These are phyloP conservation scores for Rhingia campestris DNA, from an alignment of 2,888 invertebrate genomes.

Conservation along the genomic window DNA sequence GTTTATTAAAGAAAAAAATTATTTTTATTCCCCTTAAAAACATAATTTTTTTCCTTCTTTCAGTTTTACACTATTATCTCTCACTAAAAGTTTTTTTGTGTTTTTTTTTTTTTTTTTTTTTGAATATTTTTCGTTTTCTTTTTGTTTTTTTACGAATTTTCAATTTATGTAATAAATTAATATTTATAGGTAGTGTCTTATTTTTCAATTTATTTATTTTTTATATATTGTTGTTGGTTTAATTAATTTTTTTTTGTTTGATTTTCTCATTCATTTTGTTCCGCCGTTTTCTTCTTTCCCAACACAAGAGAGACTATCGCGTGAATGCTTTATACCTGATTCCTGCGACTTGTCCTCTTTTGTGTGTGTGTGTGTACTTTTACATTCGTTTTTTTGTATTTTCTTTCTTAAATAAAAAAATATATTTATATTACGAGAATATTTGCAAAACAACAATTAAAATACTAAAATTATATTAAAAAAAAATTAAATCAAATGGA, in stretches of 20 bases:
- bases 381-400: slow-evolving; percentile 54
- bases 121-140: neutral
- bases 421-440: slow-evolving; percentile 71
- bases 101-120: slow-evolving; percentile 11
- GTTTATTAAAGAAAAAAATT: slow-evolving; percentile 72
- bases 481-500: slow-evolving; percentile 23
- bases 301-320: slow-evolving; percentile 54
- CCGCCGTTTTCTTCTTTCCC: slow-evolving; percentile 10
- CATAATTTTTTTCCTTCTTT: slow-evolving; percentile 60
- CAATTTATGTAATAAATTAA: slow-evolving; percentile 71
- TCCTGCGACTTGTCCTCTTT: slow-evolving; percentile 26
- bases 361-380: slow-evolving; percentile 15
- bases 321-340: slow-evolving; percentile 31
- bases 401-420: slow-evolving; percentile 64
- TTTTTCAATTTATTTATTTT: slow-evolving; percentile 14
- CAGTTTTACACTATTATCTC: slow-evolving; percentile 66
- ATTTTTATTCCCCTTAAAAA: slow-evolving; percentile 73
- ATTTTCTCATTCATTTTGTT: slow-evolving; percentile 14
- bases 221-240: slow-evolving; percentile 38
- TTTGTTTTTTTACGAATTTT: slow-evolving; percentile 49
- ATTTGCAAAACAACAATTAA: slow-evolving; percentile 50
- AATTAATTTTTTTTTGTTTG: slow-evolving; percentile 10
- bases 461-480: slow-evolving; percentile 40
- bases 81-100: slow-evolving; percentile 55
- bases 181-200: slow-evolving; percentile 67